Conservation (phyloP, 2,797 vertebrate genomes). For the Betta splendens region DNA sequence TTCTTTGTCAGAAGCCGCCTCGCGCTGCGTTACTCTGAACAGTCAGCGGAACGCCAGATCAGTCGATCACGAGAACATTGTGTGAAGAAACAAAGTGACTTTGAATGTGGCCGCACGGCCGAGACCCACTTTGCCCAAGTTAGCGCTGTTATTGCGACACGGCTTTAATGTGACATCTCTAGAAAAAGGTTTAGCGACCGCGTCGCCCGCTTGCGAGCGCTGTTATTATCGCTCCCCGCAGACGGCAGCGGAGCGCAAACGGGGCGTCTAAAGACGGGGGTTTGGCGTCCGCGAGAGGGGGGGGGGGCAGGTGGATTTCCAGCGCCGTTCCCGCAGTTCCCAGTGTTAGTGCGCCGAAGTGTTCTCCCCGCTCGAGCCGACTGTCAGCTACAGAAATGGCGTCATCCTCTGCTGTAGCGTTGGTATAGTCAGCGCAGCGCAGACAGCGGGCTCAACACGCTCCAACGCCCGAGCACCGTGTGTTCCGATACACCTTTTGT, state of each 20-base stretch:
- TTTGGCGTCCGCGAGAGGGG: constrained; percentile 4
- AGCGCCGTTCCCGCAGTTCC: constrained; percentile 24
- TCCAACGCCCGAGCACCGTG: constrained; percentile 26
- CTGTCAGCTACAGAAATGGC: constrained; percentile 83
- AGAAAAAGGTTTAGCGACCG: constrained; percentile 12
- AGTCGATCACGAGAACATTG: constrained; percentile 39
- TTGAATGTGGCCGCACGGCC: constrained; percentile 19
- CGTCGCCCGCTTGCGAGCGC: constrained; percentile 15
- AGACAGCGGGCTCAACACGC: constrained; percentile 59
- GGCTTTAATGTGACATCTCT: constrained; percentile 25
- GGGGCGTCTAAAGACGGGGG: constrained; percentile 11
- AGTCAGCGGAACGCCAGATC: constrained; percentile 68
- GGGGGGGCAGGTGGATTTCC: constrained; percentile 48
- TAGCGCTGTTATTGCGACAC: constrained; percentile 20
- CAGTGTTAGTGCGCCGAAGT: constrained; percentile 39
- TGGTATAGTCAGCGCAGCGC: constrained; percentile 62
- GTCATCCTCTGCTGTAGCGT: constrained; percentile 79
- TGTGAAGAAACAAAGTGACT: constrained; percentile 59
- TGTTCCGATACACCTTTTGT: constrained; percentile 8
- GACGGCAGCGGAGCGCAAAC: constrained; percentile 47
- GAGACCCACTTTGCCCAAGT: constrained; percentile 45
- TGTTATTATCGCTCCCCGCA: constrained; percentile 60
- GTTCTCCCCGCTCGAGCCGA: constrained; percentile 60
- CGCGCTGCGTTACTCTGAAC: constrained; percentile 48
- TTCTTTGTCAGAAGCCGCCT: constrained; percentile 72